Evolutionary conservation across 2,797 vertebrate species (phyloP).

Genomic region (Anomalospiza imberbis): DNA sequence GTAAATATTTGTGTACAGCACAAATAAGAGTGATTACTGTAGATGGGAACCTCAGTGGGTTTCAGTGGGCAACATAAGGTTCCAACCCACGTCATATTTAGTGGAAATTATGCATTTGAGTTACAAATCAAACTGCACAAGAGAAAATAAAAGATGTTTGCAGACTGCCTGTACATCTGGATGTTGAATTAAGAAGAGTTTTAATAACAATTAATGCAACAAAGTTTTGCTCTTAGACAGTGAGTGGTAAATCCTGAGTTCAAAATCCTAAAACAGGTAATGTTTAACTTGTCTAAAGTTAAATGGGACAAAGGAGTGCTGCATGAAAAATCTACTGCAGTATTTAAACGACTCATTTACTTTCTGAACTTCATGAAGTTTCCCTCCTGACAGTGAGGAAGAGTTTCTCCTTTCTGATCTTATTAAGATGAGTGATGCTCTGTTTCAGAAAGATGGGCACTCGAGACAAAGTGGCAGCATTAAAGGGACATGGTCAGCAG

Average conservation of each 20-base stretch:
- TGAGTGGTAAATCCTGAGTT: neutral
- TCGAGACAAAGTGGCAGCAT: neutral
- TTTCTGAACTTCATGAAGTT: neutral
- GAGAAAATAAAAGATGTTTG: neutral
- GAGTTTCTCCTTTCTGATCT: neutral
- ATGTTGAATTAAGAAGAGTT: neutral
- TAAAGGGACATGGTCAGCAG: neutral
- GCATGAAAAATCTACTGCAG: neutral
- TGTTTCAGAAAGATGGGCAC: neutral
- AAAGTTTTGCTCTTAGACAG: neutral
- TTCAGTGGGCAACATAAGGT: neutral
- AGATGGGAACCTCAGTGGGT: neutral
- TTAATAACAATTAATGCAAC: neutral
- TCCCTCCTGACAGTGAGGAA: neutral
- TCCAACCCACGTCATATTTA: neutral
- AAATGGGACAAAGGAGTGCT: neutral
- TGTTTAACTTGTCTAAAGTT: neutral
- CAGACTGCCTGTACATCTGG: neutral
- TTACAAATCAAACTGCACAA: neutral
- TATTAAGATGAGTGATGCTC: neutral
- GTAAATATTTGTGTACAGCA: neutral
- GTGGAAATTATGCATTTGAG: constrained; percentile 9
- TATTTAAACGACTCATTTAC: neutral
- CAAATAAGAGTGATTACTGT: neutral
- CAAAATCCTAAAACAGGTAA: neutral